Evolutionary conservation across 2,113 vertebrate genomes (phyloP).

Genomic region (Scortum barcoo): DNA sequence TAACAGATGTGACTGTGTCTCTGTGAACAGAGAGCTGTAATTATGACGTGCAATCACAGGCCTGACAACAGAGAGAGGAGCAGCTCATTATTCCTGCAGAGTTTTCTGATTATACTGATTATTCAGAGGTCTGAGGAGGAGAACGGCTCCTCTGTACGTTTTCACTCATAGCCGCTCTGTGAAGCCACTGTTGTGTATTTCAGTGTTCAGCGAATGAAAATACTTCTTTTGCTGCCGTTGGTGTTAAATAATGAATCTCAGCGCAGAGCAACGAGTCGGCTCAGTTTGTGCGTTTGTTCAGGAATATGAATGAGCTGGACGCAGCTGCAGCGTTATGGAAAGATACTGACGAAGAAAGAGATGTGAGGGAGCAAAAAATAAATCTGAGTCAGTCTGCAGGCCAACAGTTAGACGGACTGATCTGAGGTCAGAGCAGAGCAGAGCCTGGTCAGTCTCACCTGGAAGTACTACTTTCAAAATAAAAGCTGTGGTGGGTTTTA

Average conservation of each 20-base stretch:
- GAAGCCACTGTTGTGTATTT: neutral
- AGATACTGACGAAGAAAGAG: neutral
- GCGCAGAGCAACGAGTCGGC: neutral
- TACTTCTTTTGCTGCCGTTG: neutral
- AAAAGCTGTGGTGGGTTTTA: too few relatives aligned
- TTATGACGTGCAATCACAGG: slow-evolving; percentile 53
- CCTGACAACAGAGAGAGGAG: slow-evolving; percentile 28
- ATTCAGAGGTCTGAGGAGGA: slow-evolving; percentile 13
- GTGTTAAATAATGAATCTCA: slow-evolving; percentile 12
- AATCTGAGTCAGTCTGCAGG: too few relatives aligned
- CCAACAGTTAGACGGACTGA: too few relatives aligned
- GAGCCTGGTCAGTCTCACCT: too few relatives aligned
- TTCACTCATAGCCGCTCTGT: slow-evolving; percentile 3
- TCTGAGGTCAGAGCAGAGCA: too few relatives aligned
- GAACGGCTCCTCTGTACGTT: slow-evolving; percentile 30
- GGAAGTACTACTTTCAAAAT: too few relatives aligned
- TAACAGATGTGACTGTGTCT: slow-evolving; percentile 58
- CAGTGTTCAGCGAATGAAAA: slow-evolving; percentile 14
- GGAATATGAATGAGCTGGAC: neutral
- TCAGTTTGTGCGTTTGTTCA: neutral
- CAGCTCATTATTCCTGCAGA: slow-evolving; percentile 54
- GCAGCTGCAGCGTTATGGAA: neutral
- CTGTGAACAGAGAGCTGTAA: slow-evolving; percentile 47
- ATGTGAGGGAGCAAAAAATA: neutral
- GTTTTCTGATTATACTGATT: slow-evolving; percentile 36